phyloP scores from a whole-genome alignment of 2,113 vertebrate genomes.

The Rhynchomys soricoides region DNA sequence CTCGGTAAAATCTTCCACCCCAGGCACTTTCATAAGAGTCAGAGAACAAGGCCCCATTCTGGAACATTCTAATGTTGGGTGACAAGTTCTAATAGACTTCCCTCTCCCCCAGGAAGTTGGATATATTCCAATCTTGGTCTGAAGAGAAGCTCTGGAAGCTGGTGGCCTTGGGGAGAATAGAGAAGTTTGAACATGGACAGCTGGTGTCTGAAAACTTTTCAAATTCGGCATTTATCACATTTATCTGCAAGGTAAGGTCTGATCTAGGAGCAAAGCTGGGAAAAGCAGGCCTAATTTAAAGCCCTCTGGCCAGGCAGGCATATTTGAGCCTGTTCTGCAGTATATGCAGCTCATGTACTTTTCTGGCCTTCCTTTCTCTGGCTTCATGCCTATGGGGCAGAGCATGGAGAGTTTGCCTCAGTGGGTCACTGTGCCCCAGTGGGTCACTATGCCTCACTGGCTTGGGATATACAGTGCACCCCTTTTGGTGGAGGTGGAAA shows the following conservation, averaged over 20 bases:
- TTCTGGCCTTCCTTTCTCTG: neutral
- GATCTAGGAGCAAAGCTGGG: neutral
- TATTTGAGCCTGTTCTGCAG: neutral
- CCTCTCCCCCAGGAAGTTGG: constrained; percentile 77
- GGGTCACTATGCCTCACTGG: neutral
- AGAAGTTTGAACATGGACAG: constrained; percentile 80
- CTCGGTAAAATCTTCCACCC: neutral
- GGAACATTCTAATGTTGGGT: neutral
- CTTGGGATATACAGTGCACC: neutral
- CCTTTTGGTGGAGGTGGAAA: neutral
- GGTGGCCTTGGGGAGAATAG: constrained; percentile 78
- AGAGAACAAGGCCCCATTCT: neutral
- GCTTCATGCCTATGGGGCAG: neutral
- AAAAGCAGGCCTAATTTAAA: neutral
- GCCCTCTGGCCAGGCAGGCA: neutral
- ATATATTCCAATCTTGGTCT: constrained; percentile 79
- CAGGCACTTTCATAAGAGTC: neutral
- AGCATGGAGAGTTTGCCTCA: neutral
- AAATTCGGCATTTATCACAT: constrained; percentile 77
- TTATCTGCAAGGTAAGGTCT: constrained; percentile 82
- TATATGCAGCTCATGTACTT: fast-evolving
- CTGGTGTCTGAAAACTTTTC: constrained; percentile 78
- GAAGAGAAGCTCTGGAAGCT: constrained; percentile 80
- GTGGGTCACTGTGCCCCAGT: neutral
- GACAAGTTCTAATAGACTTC: constrained; percentile 26